Conservation (phyloP, 2,888 invertebrate species). For the Celastrina argiolus region DNA sequence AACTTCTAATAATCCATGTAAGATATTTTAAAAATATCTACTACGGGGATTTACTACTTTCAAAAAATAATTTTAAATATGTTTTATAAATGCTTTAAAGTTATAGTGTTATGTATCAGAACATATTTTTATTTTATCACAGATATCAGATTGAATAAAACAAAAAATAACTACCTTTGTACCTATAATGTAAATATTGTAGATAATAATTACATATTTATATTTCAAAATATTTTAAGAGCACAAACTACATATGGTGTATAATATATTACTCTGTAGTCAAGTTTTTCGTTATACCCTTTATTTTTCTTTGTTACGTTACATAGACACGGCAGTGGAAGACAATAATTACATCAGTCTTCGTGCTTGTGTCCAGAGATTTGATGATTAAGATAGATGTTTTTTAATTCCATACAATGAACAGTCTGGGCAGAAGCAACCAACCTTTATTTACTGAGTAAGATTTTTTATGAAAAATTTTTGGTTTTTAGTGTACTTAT, state of each 20-base stretch:
- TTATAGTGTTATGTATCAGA: no score
- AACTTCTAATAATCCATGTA: background rate
- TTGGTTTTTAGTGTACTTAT: background rate
- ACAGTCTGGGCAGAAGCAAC: background rate
- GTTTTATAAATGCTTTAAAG: no score
- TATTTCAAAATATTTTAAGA: background rate
- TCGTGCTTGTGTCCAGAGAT: background rate
- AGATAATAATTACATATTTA: background rate
- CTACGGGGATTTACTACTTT: background rate
- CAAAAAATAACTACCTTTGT: background rate
- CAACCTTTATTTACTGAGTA: background rate
- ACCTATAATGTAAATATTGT: background rate
- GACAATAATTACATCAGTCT: background rate
- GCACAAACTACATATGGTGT: background rate
- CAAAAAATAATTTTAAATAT: background rate
- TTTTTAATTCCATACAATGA: background rate
- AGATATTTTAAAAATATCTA: background rate
- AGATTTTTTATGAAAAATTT: background rate
- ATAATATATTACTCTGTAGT: background rate
- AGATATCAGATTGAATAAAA: background rate
- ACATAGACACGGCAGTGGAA: background rate
- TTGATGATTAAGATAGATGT: background rate
- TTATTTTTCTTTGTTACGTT: background rate
- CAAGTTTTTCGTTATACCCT: background rate
- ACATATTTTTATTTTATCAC: no score